Evolutionary conservation across 2,797 vertebrate species (phyloP).

Genomic region (Nyctibius grandis): DNA sequence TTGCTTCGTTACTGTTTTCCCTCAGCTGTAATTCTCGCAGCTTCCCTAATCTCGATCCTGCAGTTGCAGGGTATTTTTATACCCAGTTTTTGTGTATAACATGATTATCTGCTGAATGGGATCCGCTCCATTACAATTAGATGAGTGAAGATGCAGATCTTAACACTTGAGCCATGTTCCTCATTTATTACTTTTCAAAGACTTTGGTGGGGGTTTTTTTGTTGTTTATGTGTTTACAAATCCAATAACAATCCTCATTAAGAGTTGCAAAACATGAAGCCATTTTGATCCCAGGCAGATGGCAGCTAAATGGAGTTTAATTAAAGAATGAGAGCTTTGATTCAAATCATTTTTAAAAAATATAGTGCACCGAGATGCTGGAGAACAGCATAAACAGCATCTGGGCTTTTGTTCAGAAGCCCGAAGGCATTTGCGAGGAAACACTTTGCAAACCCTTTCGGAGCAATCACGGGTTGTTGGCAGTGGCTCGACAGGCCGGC

Average conservation of each 20-base stretch:
- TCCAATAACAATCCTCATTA: conserved; percentile 72
- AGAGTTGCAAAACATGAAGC: conserved; percentile 70
- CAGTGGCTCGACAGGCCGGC: accelerated
- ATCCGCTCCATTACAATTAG: conserved; percentile 41
- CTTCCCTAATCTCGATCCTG: conserved; percentile 44
- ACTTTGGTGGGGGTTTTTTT: background rate
- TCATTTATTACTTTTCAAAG: conserved; percentile 63
- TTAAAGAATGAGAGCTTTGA: conserved; percentile 74
- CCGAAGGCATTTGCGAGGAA: background rate
- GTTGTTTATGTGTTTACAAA: conserved; percentile 64
- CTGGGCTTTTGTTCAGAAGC: conserved; percentile 56
- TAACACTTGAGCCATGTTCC: background rate
- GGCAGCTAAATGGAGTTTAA: conserved; percentile 76
- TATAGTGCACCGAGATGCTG: background rate
- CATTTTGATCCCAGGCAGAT: conserved; percentile 74
- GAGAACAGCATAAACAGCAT: conserved; percentile 66
- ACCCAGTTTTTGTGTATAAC: conserved; percentile 25
- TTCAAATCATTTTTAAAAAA: conserved; percentile 62
- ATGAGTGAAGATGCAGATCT: conserved; percentile 20
- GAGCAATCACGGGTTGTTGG: background rate
- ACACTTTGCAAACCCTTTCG: background rate
- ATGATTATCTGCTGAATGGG: conserved; percentile 43
- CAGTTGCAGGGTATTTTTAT: conserved; percentile 30
- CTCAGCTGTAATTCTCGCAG: conserved; percentile 25
- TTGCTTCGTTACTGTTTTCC: conserved; percentile 50